A percentile compares a stretch with the other conserved stretches of the same genome.
Conservation (phyloP, 2,888 invertebrate genomes). For the Automeris io region DNA sequence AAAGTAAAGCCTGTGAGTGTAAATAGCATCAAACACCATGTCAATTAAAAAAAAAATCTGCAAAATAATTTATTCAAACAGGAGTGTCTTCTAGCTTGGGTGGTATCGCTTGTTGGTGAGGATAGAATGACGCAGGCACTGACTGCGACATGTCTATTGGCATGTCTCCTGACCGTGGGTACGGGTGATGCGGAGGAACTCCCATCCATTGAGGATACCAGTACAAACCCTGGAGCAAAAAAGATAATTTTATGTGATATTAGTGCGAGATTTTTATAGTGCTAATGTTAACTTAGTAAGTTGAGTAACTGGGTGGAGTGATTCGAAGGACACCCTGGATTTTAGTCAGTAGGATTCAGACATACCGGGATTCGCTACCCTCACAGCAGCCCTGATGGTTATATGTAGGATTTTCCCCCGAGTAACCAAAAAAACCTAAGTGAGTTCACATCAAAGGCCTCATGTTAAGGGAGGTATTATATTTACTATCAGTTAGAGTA, state of each 20-base stretch:
- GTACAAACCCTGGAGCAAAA: constrained; percentile 48
- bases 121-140: constrained; percentile 30
- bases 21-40: background rate
- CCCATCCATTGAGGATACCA: constrained; percentile 75
- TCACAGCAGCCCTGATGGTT: no score
- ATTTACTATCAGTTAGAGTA: no score
- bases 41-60: background rate
- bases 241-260: background rate
- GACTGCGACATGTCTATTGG: constrained; percentile 16
- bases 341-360: no score
- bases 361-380: no score
- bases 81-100: constrained; percentile 12
- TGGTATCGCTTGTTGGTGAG: constrained; percentile 32
- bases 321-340: no score
- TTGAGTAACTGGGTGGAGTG: no score
- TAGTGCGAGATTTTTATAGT: background rate
- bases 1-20: no score
- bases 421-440: no score
- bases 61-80: background rate
- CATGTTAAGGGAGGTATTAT: no score
- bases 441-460: no score
- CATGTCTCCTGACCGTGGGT: constrained; percentile 39
- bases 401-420: no score
- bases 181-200: constrained; percentile 57
- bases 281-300: no score